Percentiles rank a stretch among this genome's conserved stretches.
These are phyloP conservation scores for Larimichthys polyactis DNA, from an alignment of 2,113 vertebrate species.

Conservation along the genomic window DNA sequence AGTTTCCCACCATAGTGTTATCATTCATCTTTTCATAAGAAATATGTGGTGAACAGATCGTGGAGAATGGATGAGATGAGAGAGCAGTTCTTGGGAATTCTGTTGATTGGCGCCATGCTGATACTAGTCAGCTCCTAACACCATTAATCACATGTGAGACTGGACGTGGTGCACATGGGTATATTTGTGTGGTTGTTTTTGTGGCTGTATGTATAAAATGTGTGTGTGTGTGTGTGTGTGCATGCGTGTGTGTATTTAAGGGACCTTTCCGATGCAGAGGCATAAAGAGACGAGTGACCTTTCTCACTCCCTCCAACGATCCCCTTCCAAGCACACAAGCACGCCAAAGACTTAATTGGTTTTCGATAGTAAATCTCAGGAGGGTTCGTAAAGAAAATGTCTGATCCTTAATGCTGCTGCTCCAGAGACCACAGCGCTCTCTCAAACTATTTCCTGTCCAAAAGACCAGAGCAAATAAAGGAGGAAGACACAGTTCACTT, in stretches of 20 bases:
- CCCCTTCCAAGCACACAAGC: constrained; percentile 56
- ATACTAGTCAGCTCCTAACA: constrained; percentile 31
- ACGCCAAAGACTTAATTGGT: constrained; percentile 71
- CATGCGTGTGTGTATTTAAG: constrained; percentile 30
- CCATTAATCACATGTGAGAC: constrained; percentile 59
- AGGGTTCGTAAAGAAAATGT: constrained; percentile 53
- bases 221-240: constrained; percentile 8
- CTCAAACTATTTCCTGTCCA: constrained; percentile 46
- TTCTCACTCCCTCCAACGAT: constrained; percentile 59
- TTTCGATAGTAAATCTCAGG: constrained; percentile 76
- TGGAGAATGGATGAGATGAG: constrained; percentile 18
- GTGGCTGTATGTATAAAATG: background rate
- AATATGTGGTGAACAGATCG: background rate
- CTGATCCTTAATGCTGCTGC: constrained; percentile 50
- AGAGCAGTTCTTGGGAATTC: constrained; percentile 36
- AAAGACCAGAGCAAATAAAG: constrained; percentile 31
- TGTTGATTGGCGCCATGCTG: constrained; percentile 57
- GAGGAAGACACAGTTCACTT: background rate
- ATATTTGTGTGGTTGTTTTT: constrained; percentile 13
- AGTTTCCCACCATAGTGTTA: constrained; percentile 34
- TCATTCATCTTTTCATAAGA: constrained; percentile 36
- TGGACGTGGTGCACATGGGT: constrained; percentile 11
- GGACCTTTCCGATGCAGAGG: background rate
- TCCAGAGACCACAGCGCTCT: constrained; percentile 54
- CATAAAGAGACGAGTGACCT: constrained; percentile 70